Base-by-base conservation (phyloP, 2,888 invertebrate genomes). In the Ischnura elegans region DNA sequence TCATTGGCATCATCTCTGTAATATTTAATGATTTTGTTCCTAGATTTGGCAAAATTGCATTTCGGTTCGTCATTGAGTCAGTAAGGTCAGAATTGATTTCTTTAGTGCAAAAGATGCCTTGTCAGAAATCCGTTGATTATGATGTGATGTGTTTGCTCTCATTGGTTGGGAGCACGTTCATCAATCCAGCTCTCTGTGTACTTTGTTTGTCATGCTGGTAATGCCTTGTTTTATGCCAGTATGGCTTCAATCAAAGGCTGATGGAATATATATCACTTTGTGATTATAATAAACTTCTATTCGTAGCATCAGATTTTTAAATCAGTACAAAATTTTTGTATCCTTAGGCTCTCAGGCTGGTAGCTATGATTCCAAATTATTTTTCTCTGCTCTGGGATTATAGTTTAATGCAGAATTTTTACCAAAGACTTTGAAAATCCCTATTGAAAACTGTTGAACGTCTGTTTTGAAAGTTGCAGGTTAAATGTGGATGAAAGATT, bases 221-320 rank as follows among this genome's bases (percentile, higher is more conserved):
- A 76, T 25, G 25, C 36, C 29, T 61, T 61, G 45, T 66, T 66
- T 43, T 16, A 90, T 42, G 55, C 61, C 90, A 36, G 3, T n/a
- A 2, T 43, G 61, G 42, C 19, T 25, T 61, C 55, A n/a, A 2
- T 90, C 29, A 43, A 90, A 90, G 66, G 90, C 90, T 90, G 90
- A 90, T 25, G 25, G 25, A 66, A 42, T 90, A 43, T 66, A 10
- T n/a, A 51, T n/a, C 43, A 51, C 16, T 36, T n/a, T n/a, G n/a
- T 66, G 47, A 90, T 61, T 90, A 90, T 90, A 66, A 90, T 90
- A 10, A 61, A 90, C n/a, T 90, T 43, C n/a, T 90, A 61, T 66
- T 10, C 10, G 36, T 66, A 90, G 42, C 45, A n/a, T 61, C 36
- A 66, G 43, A 42, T 90, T 43, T 90, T 42, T 55, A 61, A 45